Evolutionary conservation across 2,888 invertebrate genomes (phyloP), one percentile per base, ranked within the genome.

Genomic region (Rutpela maculata): DNA sequence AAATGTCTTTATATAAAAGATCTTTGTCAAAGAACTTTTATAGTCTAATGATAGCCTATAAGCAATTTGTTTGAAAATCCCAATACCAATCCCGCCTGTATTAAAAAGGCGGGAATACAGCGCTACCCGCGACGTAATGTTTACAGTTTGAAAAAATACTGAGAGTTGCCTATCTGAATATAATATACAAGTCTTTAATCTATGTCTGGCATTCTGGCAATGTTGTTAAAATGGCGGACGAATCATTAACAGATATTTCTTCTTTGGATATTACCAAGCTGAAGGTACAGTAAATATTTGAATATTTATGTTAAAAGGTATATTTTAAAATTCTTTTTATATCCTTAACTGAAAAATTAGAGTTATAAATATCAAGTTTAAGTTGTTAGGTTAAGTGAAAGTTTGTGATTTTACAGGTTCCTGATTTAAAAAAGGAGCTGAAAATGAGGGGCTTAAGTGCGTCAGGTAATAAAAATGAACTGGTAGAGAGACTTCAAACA

Each of bases 341-440:
- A n/a, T 15, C n/a, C n/a, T n/a, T 6, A 50, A 50, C 3, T 6
- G 50, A 50, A 50, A n/a, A 17, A 6, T 50, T n/a, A n/a, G 26
- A 6, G 7, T 50, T 50, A 57, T 43, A 50, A 68, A 38, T 35
- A 18, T 68, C 11, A 65, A 62, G 26, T 57, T 76, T 56, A 66
- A 31, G 19, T 77, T 68, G 18, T 43, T 63, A 69, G 72, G 71
- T 75, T 79, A 78, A 43, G 66, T 77, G 63, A 70, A 69, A 57
- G 10, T 18, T 74, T 22, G 59, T 62, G 62, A 56, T 69, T 79
- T 84, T 91, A 85, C 90, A 97, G 94, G 97, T 97, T 50, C 94
- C 96, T 15, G 97, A 97, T 89, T 91, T 97, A 83, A 95, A 95
- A 85, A 93, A 94, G 84, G 96, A 96, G 88, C 89, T 97, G 73